Evolutionary conservation across 2,797 vertebrate genomes (phyloP).

Genomic region (Halcyon chelicuti): DNA sequence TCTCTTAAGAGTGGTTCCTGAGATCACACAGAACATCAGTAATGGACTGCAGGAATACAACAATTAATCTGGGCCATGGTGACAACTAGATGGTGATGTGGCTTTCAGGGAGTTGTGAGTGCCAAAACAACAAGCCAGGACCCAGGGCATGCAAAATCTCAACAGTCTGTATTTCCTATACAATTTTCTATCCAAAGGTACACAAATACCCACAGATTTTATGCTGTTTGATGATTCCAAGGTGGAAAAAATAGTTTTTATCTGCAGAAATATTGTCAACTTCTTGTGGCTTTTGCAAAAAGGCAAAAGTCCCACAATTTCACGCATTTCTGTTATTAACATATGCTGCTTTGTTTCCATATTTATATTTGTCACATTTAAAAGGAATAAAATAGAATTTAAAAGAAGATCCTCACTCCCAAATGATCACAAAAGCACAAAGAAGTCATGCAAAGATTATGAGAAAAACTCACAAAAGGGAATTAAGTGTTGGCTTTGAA

Average conservation of each 20-base stretch:
- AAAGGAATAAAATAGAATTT: constrained; percentile 72
- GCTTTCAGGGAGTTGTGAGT: not conserved
- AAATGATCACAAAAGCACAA: constrained; percentile 47
- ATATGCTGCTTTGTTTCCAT: constrained; percentile 68
- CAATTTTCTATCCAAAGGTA: not conserved
- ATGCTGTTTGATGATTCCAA: constrained; percentile 1
- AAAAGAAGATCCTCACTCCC: constrained; percentile 66
- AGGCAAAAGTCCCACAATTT: constrained; percentile 10
- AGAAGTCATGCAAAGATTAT: constrained; percentile 67
- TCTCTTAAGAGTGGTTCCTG: not conserved
- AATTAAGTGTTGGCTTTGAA: constrained; percentile 42
- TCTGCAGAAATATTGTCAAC: constrained; percentile 21
- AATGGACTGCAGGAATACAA: not conserved
- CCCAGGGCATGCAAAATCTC: not conserved
- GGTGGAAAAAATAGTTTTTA: not conserved
- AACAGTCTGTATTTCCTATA: not conserved
- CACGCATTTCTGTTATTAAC: constrained; percentile 60
- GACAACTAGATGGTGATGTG: not conserved
- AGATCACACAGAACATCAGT: not conserved
- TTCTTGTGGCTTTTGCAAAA: constrained; percentile 19
- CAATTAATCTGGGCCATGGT: not conserved
- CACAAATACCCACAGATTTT: not conserved
- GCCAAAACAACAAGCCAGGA: not conserved
- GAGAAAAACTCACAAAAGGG: constrained; percentile 57
- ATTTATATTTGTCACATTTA: constrained; percentile 74